phyloP scores from a whole-genome alignment of 1,140 invertebrate genomes.

The Rhizoglyphus robini region DNA sequence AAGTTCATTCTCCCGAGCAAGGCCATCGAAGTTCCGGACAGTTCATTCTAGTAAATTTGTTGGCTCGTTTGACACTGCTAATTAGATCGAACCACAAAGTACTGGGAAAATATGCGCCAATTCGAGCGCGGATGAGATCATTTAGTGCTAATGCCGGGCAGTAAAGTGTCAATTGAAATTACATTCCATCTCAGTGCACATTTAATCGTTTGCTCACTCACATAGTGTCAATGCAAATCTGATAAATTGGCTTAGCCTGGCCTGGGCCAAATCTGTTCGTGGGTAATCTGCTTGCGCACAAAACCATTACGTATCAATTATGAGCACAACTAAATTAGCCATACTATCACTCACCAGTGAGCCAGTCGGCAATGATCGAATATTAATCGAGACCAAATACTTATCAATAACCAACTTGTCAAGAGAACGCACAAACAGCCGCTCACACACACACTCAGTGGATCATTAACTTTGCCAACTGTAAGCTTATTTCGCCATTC shows the following conservation, averaged over 20 bases:
- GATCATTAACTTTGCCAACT: background rate
- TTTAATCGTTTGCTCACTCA: too few species aligned
- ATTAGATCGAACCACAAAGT: too few species aligned
- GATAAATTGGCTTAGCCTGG: background rate
- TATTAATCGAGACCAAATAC: background rate
- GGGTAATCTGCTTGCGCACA: background rate
- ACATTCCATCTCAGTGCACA: too few species aligned
- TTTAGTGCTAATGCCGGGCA: too few species aligned
- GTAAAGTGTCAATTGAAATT: too few species aligned
- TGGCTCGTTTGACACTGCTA: too few species aligned
- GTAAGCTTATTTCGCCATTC: background rate
- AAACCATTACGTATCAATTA: constrained; percentile 9
- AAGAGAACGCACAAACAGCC: background rate
- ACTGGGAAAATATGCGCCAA: too few species aligned
- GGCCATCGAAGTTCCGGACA: too few species aligned
- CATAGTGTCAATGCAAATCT: background rate
- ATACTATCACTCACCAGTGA: background rate
- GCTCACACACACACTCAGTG: background rate
- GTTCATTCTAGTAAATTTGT: too few species aligned
- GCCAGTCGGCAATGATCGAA: background rate
- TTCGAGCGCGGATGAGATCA: too few species aligned
- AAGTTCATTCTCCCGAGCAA: too few species aligned
- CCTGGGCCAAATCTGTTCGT: background rate
- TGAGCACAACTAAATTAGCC: background rate
- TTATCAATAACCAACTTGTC: constrained; percentile 9